A percentile compares a stretch with the other conserved stretches of the same genome.
These are phyloP conservation scores for Andricus curvator DNA, from an alignment of 2,888 invertebrate species.

Conservation along the genomic window DNA sequence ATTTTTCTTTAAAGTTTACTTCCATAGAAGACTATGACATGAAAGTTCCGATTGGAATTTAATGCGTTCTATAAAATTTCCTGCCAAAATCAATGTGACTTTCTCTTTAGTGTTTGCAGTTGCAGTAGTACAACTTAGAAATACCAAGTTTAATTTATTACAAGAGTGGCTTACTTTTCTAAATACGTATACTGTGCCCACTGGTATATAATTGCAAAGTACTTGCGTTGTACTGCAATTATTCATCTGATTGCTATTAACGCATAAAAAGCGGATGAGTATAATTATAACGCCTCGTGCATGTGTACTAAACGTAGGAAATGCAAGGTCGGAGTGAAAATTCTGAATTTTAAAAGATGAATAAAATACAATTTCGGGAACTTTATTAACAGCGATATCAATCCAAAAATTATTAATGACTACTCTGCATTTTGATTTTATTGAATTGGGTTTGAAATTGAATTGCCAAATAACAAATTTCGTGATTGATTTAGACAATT, in stretches of 20 bases:
- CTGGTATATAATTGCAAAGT: background rate
- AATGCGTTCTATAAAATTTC: background rate
- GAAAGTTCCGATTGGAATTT: background rate
- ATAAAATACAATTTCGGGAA: background rate
- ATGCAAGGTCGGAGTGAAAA: background rate
- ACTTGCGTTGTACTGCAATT: background rate
- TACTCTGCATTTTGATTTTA: background rate
- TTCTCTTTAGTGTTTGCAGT: background rate
- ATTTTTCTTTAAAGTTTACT: background rate
- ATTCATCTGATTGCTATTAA: slow-evolving; percentile 7
- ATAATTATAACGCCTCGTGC: background rate
- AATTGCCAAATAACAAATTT: background rate
- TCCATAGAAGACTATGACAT: background rate
- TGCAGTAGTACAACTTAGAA: background rate
- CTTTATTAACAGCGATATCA: no score
- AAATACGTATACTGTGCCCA: background rate
- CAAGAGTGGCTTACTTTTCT: slow-evolving; percentile 5
- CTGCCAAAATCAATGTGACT: background rate
- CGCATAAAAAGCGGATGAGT: background rate
- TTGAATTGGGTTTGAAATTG: background rate
- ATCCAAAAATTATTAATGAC: background rate
- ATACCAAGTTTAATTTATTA: background rate
- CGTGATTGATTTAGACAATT: background rate
- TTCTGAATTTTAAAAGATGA: background rate
- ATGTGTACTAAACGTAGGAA: background rate